These are phyloP conservation scores for Thunnus thynnus DNA, from an alignment of 2,113 vertebrate genomes.

Conservation along the genomic window DNA sequence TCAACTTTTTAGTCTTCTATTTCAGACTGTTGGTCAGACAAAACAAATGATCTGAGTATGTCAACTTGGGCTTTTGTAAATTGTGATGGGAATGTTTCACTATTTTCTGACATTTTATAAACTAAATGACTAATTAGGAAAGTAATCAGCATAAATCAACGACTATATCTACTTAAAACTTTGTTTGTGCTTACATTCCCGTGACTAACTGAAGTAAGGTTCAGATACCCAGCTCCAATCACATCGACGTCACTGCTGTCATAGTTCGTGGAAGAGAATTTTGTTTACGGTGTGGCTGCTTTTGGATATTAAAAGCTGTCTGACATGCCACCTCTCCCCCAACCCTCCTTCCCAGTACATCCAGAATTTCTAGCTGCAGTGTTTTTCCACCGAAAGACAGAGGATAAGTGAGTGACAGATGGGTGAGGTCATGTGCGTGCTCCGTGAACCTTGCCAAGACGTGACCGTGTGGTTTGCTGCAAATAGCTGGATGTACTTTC, in stretches of 20 bases:
- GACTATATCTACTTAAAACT: not conserved
- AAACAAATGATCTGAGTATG: no score
- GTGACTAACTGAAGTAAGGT: not conserved
- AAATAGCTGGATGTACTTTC: constrained; percentile 61
- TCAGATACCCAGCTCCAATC: not conserved
- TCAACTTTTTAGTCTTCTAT: no score
- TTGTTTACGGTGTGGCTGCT: constrained; percentile 52
- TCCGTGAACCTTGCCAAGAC: constrained; percentile 62
- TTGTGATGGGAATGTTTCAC: no score
- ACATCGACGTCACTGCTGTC: constrained; percentile 26
- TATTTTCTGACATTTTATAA: not conserved
- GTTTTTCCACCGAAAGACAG: constrained; percentile 78
- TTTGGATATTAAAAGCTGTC: constrained; percentile 28
- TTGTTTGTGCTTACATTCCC: not conserved
- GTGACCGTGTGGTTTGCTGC: constrained; percentile 57
- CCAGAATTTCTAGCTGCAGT: constrained; percentile 71
- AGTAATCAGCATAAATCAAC: no score
- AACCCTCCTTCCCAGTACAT: not conserved
- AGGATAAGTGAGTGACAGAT: constrained; percentile 77
- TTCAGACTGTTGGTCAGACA: no score
- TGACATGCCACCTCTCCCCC: not conserved
- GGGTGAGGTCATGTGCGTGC: constrained; percentile 77
- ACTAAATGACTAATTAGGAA: not conserved
- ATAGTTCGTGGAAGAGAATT: constrained; percentile 32
- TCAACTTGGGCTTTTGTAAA: no score